Evolutionary conservation across 2,888 invertebrate species (phyloP).

Genomic region (Standfussiana lucernea): DNA sequence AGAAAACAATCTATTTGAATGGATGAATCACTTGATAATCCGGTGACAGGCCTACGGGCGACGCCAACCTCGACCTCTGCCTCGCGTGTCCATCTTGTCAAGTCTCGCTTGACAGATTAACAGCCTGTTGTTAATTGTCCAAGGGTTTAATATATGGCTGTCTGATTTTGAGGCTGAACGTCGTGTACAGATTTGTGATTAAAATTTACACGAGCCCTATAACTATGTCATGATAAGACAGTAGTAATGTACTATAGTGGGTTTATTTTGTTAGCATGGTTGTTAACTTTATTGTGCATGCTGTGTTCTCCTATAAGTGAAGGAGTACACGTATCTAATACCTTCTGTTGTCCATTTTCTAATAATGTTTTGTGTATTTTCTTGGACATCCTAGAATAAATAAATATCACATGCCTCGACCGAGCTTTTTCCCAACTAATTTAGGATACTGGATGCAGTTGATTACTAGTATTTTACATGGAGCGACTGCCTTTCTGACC

Average conservation of each 20-base stretch:
- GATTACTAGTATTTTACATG: not conserved
- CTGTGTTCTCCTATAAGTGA: no score
- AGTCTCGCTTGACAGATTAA: constrained; percentile 40
- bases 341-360: no score
- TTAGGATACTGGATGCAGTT: not conserved
- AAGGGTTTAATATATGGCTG: constrained; percentile 27
- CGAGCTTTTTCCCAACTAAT: no score
- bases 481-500: not conserved
- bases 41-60: constrained; percentile 37
- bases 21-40: constrained; percentile 42
- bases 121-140: constrained; percentile 20
- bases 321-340: no score
- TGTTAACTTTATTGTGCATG: no score
- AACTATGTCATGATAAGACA: not conserved
- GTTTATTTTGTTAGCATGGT: no score
- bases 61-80: constrained; percentile 40
- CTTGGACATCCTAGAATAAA: no score
- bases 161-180: constrained; percentile 9
- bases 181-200: not conserved
- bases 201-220: not conserved
- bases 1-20: not conserved
- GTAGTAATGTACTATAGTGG: not conserved
- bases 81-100: constrained; percentile 34
- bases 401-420: not conserved
- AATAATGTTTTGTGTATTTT: no score